These are phyloP conservation scores for Sebastiscus tertius DNA, from an alignment of 2,797 vertebrate genomes.

Conservation along the genomic window DNA sequence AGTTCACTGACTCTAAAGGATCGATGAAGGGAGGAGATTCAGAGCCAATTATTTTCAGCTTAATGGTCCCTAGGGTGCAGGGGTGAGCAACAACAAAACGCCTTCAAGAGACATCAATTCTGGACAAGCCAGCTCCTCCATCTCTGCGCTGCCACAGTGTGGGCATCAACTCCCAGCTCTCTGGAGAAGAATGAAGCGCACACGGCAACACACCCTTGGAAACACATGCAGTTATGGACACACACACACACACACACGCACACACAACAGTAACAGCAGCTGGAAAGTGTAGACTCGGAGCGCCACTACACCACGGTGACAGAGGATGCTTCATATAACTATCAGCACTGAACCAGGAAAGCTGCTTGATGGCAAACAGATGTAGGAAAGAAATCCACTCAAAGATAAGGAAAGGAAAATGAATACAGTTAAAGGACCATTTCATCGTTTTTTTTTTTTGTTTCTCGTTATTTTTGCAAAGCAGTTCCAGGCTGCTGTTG, in stretches of 20 bases:
- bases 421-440: background rate
- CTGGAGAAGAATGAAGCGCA: slow-evolving; percentile 55
- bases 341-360: slow-evolving; percentile 45
- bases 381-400: slow-evolving; percentile 20
- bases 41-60: slow-evolving; percentile 90
- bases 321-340: slow-evolving; percentile 38
- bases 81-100: slow-evolving; percentile 86
- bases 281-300: background rate
- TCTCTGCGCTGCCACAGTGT: slow-evolving; percentile 67
- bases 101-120: slow-evolving; percentile 84
- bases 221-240: slow-evolving; percentile 36
- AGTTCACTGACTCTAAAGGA: slow-evolving; percentile 87
- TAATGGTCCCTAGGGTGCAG: slow-evolving; percentile 85
- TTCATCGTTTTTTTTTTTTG: background rate
- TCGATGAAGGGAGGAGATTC: slow-evolving; percentile 87
- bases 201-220: slow-evolving; percentile 9
- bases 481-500: background rate
- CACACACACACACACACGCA: slow-evolving; percentile 35
- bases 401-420: background rate
- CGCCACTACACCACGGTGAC: slow-evolving; percentile 27
- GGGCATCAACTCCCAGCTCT: slow-evolving; percentile 72
- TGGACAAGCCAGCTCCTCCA: slow-evolving; percentile 82
- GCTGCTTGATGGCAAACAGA: slow-evolving; percentile 62
- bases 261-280: slow-evolving; percentile 7
- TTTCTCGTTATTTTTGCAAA: background rate